Conservation (phyloP, 2,113 vertebrate genomes). For the Carassius carassius region DNA sequence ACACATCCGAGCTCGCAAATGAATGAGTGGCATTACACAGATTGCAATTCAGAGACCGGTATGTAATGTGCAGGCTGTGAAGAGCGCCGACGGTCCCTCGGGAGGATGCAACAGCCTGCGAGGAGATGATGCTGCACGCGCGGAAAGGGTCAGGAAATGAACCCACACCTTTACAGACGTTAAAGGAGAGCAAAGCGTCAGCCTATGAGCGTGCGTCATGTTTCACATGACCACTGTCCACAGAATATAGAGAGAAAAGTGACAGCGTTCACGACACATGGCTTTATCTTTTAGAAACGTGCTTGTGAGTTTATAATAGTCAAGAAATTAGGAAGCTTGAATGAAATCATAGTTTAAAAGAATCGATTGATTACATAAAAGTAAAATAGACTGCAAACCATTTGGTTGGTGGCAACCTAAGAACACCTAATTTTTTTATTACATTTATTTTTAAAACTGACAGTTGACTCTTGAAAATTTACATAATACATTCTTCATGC, state of each 20-base stretch:
- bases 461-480: no score
- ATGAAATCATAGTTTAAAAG: not conserved
- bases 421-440: no score
- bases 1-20: constrained; percentile 13
- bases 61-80: not conserved
- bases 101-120: constrained; percentile 43
- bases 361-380: not conserved
- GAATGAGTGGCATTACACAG: not conserved
- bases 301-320: not conserved
- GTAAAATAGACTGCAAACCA: no score
- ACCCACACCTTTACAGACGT: constrained; percentile 29
- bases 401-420: no score
- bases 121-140: not conserved
- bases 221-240: constrained; percentile 16
- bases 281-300: not conserved
- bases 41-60: constrained; percentile 8
- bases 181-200: not conserved
- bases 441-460: no score
- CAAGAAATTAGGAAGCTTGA: not conserved
- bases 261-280: not conserved
- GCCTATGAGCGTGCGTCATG: constrained; percentile 34
- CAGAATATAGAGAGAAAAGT: not conserved
- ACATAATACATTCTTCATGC: no score
- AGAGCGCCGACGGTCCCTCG: constrained; percentile 16
- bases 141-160: not conserved